Evolutionary conservation across 2,113 vertebrate genomes (phyloP).

Genomic region (Australoheros scitulus): DNA sequence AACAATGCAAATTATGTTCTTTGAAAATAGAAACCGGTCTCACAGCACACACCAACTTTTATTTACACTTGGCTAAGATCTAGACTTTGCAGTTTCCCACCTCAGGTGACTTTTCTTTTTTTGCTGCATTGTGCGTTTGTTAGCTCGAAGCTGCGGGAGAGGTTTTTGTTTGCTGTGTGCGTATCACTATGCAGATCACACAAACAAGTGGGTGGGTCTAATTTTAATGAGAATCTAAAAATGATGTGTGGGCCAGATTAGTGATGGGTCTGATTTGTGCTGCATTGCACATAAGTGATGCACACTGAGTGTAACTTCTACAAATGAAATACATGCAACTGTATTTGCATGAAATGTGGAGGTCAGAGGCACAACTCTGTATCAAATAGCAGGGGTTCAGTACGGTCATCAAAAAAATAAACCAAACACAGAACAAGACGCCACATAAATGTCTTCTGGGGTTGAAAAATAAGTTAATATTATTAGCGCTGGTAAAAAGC

Average conservation of each 20-base stretch:
- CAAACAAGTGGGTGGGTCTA: background rate
- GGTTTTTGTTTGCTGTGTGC: background rate
- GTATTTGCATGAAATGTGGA: no score
- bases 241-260: background rate
- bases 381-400: background rate
- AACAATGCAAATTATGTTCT: background rate
- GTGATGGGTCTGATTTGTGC: no score
- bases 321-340: background rate
- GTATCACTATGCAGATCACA: background rate
- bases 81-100: background rate
- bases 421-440: background rate
- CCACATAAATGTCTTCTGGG: background rate
- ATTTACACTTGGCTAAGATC: background rate
- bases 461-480: background rate
- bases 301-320: fast-evolving
- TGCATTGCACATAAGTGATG: background rate
- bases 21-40: background rate
- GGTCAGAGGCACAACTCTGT: background rate
- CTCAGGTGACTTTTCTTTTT: background rate
- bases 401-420: background rate
- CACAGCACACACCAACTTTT: background rate
- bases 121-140: background rate
- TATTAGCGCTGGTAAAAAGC: background rate
- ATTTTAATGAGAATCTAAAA: background rate
- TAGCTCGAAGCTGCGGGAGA: background rate